Evolutionary conservation across 2,888 invertebrate genomes (phyloP).

Genomic region (Mechanitis mazaeus): DNA sequence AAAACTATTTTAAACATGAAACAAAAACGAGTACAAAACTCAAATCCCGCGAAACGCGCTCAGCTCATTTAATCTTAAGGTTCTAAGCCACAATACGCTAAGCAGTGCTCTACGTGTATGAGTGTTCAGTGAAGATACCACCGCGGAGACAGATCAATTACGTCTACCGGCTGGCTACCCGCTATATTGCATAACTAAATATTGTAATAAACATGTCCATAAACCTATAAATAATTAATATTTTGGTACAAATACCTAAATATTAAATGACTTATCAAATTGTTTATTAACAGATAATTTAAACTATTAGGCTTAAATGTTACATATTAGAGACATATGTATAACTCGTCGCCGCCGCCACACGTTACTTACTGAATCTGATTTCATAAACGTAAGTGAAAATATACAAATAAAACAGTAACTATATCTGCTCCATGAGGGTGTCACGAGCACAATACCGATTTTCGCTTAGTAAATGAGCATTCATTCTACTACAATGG

Average conservation of each 20-base stretch:
- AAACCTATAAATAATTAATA: background rate
- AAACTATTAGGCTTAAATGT: too few species aligned
- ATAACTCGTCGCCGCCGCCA: slow-evolving; percentile 38
- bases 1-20: background rate
- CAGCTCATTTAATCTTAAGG: slow-evolving; percentile 43
- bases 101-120: slow-evolving; percentile 66
- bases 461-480: slow-evolving; percentile 63
- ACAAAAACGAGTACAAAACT: slow-evolving; percentile 34
- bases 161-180: slow-evolving; percentile 32
- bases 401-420: slow-evolving; percentile 23
- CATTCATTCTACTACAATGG: slow-evolving; percentile 56
- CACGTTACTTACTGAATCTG: too few species aligned
- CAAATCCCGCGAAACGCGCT: slow-evolving; percentile 58
- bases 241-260: too few species aligned
- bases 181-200: slow-evolving; percentile 30
- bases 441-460: slow-evolving; percentile 27
- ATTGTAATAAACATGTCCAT: background rate
- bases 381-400: slow-evolving; percentile 14
- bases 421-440: slow-evolving; percentile 23
- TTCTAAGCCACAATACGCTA: slow-evolving; percentile 54
- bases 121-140: slow-evolving; percentile 76
- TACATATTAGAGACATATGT: slow-evolving; percentile 43
- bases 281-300: too few species aligned
- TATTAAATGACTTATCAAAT: too few species aligned
- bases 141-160: slow-evolving; percentile 67